Evolutionary conservation across 2,113 vertebrate genomes (phyloP).

Genomic region (Silurus asotus): DNA sequence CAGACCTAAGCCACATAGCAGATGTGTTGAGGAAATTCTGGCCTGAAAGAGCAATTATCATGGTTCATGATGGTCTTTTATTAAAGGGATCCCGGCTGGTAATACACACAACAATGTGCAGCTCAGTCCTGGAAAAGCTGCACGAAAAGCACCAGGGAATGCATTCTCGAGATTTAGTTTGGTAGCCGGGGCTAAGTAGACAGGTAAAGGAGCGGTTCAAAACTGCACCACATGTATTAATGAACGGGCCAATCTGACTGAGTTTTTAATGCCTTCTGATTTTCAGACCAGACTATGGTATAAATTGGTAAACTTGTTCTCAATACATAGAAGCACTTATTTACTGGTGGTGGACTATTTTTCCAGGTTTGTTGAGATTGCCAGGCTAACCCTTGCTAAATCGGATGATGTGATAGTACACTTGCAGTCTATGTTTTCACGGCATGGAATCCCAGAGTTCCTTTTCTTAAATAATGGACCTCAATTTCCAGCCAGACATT

Average conservation of each 20-base stretch:
- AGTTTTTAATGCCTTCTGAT: neutral
- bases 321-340: neutral
- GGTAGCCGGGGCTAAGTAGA: neutral
- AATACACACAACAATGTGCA: neutral
- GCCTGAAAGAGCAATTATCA: neutral
- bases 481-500: constrained; percentile 8
- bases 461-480: constrained; percentile 11
- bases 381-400: neutral
- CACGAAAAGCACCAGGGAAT: neutral
- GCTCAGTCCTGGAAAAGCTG: neutral
- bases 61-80: neutral
- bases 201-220: neutral
- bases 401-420: neutral
- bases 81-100: neutral
- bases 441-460: neutral
- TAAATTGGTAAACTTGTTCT: neutral
- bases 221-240: neutral
- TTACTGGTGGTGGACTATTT: neutral
- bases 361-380: neutral
- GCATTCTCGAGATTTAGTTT: neutral
- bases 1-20: constrained; percentile 4
- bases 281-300: neutral
- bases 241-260: neutral
- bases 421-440: neutral
- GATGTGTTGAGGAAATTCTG: neutral